Evolutionary conservation across 1,140 invertebrate species (phyloP).

Genomic region (Papilio glaucus): DNA sequence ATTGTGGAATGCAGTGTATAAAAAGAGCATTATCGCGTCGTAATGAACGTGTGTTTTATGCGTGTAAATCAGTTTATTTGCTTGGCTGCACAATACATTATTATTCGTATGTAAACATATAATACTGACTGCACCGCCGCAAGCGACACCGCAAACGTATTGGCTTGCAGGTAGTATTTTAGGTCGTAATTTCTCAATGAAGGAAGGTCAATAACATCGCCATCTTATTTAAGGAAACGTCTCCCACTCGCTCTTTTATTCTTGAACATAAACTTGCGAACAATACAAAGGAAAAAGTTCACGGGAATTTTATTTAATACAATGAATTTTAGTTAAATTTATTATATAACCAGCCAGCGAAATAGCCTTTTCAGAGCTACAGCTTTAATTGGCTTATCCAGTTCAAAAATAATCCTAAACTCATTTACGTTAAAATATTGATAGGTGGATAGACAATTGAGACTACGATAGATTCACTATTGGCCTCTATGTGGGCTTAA

Average conservation of each 20-base stretch:
- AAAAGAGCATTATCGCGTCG: not conserved
- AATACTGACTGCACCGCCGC: not conserved
- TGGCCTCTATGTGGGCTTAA: no score
- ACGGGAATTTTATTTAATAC: not conserved
- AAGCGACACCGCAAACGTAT: constrained; percentile 19
- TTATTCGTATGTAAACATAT: constrained; percentile 4
- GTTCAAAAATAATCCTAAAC: no score
- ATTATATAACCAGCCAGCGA: constrained; percentile 9
- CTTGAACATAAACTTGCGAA: constrained; percentile 8
- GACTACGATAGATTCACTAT: no score
- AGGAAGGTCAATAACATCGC: constrained; percentile 31
- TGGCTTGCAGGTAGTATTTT: constrained; percentile 27
- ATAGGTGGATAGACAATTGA: no score
- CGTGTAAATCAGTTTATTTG: constrained; percentile 28
- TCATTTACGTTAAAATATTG: no score
- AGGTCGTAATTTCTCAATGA: constrained; percentile 32
- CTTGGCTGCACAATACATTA: constrained; percentile 17
- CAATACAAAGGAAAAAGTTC: constrained; percentile 6
- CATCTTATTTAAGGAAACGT: constrained; percentile 12
- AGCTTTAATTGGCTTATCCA: no score
- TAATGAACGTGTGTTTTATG: not conserved
- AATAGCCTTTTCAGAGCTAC: no score
- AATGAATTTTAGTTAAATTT: not conserved
- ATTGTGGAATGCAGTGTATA: not conserved
- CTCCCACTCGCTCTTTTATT: not conserved